These are phyloP conservation scores for Machimus atricapillus DNA, from an alignment of 2,888 invertebrate species.

Conservation along the genomic window DNA sequence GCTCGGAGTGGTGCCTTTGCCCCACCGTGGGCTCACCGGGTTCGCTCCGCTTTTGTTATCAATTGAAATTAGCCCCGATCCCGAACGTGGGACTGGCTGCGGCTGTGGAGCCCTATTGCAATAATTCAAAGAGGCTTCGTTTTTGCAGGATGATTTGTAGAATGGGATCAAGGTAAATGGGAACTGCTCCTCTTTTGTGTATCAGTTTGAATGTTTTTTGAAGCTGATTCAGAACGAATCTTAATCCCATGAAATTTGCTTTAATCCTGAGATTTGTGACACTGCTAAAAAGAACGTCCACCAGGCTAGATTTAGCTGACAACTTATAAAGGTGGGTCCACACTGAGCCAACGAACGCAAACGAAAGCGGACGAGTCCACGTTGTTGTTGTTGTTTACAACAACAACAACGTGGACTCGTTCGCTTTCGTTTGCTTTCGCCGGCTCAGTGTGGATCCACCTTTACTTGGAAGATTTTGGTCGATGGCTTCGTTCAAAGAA, in stretches of 20 bases:
- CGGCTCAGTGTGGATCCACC: too few relatives aligned
- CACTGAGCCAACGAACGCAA: too few relatives aligned
- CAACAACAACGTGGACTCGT: too few relatives aligned
- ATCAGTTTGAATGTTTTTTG: neutral
- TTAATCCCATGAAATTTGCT: neutral
- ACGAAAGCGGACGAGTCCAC: too few relatives aligned
- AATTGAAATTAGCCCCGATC: neutral
- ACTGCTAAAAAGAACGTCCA: neutral
- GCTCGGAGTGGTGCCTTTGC: neutral
- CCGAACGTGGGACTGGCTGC: neutral
- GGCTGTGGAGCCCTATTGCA: neutral
- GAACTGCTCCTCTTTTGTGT: neutral
- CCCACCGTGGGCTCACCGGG: neutral
- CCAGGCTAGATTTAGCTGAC: neutral
- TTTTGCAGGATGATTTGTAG: neutral
- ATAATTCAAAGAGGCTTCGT: neutral
- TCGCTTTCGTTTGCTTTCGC: too few relatives aligned
- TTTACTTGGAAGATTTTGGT: too few relatives aligned
- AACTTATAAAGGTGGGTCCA: too few relatives aligned
- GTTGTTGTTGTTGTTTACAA: too few relatives aligned
- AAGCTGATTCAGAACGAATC: neutral
- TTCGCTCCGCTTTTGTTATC: neutral
- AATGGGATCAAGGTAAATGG: neutral
- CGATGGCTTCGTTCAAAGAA: too few relatives aligned
- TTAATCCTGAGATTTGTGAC: neutral